These are phyloP conservation scores for Tapirus terrestris DNA, from an alignment of 2,113 vertebrate genomes.

Conservation along the genomic window DNA sequence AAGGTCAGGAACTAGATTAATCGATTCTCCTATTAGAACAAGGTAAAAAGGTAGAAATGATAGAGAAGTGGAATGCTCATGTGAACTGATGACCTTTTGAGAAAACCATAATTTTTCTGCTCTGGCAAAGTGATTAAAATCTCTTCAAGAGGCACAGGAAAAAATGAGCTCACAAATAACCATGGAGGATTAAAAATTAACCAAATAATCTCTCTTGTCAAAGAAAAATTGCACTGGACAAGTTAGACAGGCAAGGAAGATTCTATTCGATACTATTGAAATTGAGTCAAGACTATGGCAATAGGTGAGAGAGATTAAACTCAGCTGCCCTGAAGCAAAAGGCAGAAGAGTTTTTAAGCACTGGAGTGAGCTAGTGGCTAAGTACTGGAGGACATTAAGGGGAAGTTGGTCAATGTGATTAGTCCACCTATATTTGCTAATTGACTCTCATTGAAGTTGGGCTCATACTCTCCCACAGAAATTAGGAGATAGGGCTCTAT, in stretches of 20 bases:
- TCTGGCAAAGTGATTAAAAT: constrained; percentile 29
- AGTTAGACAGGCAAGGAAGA: not conserved
- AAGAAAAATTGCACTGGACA: not conserved
- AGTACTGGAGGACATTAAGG: not conserved
- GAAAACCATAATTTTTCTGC: not conserved
- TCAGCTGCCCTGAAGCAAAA: not conserved
- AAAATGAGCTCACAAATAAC: not conserved
- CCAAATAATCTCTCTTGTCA: not conserved
- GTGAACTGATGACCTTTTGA: not conserved
- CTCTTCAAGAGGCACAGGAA: not conserved
- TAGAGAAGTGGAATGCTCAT: not conserved
- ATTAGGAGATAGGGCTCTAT: not conserved
- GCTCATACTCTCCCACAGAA: not conserved
- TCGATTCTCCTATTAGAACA: not conserved
- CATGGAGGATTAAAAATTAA: not conserved
- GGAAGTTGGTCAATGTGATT: not conserved
- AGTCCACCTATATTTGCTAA: not conserved
- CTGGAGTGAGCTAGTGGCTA: not conserved
- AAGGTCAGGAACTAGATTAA: not conserved
- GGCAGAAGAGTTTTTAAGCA: not conserved
- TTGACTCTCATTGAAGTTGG: not conserved
- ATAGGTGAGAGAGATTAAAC: not conserved
- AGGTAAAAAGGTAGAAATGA: not conserved
- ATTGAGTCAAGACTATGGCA: not conserved
- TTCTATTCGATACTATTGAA: not conserved